These are phyloP conservation scores for Indri indri DNA, from an alignment of 2,113 vertebrate genomes.

Conservation along the genomic window DNA sequence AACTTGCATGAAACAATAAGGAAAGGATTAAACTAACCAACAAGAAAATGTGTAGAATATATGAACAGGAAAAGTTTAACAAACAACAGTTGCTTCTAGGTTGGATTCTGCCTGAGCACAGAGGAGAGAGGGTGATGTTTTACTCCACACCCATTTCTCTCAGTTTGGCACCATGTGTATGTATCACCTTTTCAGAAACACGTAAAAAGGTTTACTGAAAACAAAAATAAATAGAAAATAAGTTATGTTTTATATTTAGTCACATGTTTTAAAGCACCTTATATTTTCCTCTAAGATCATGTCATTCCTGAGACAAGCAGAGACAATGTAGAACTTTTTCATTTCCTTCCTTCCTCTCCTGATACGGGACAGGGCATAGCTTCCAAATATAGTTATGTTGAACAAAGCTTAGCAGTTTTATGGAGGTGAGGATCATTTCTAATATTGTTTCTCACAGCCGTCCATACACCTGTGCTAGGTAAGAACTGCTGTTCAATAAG, in stretches of 20 bases:
- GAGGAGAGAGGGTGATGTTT: neutral
- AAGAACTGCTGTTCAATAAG: neutral
- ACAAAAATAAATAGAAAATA: neutral
- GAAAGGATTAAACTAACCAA: neutral
- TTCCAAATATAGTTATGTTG: neutral
- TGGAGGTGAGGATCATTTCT: neutral
- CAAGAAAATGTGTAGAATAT: neutral
- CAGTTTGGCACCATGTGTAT: neutral
- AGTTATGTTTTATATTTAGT: slow-evolving; percentile 10
- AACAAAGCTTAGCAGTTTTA: neutral
- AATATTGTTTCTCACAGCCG: neutral
- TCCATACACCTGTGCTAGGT: neutral
- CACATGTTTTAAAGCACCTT: neutral
- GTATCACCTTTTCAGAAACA: neutral
- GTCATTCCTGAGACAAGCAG: neutral
- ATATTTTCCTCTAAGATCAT: neutral
- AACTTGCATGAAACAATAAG: neutral
- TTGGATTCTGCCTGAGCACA: neutral
- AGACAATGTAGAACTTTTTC: neutral
- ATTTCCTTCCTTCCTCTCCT: neutral
- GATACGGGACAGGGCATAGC: neutral
- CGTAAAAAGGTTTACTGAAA: neutral
- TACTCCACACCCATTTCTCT: neutral
- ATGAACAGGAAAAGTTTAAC: neutral
- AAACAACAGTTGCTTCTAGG: neutral